phyloP scores from a whole-genome alignment of 2,888 invertebrate species.

The Neoitamus cyanurus region DNA sequence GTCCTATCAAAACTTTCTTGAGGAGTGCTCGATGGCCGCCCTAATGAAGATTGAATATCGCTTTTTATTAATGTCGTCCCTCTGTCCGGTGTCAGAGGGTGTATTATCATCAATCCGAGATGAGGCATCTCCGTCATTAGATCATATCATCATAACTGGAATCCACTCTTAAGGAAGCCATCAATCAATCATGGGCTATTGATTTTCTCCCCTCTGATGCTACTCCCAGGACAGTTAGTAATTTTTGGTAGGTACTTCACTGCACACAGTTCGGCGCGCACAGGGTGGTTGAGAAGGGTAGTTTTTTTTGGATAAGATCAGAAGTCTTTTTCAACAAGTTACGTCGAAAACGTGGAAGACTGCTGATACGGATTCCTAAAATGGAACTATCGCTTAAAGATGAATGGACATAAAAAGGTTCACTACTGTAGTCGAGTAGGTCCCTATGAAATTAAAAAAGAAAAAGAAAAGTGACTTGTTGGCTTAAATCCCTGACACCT shows the following conservation, averaged over 20 bases:
- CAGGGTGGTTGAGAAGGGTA: neutral
- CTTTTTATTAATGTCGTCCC: neutral
- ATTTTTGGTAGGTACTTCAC: neutral
- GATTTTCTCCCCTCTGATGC: neutral
- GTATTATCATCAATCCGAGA: conserved; percentile 16
- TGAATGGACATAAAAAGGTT: neutral
- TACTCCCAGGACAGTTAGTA: neutral
- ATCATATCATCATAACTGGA: conserved; percentile 36
- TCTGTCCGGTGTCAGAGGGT: conserved; percentile 16
- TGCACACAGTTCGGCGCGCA: neutral
- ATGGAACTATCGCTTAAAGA: neutral
- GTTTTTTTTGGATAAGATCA: neutral
- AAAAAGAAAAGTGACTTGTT: neutral
- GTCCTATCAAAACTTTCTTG: neutral
- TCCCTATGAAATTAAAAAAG: neutral
- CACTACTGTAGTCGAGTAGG: neutral
- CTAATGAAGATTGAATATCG: conserved; percentile 27
- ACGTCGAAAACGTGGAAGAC: neutral
- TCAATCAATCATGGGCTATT: conserved; percentile 36
- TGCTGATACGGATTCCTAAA: neutral
- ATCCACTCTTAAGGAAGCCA: conserved; percentile 30
- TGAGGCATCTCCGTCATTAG: conserved; percentile 13
- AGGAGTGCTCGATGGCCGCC: neutral
- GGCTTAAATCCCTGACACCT: neutral
- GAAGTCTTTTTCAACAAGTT: neutral